phyloP scores from a whole-genome alignment of 1,140 invertebrate genomes.

The Drosophila busckii region DNA sequence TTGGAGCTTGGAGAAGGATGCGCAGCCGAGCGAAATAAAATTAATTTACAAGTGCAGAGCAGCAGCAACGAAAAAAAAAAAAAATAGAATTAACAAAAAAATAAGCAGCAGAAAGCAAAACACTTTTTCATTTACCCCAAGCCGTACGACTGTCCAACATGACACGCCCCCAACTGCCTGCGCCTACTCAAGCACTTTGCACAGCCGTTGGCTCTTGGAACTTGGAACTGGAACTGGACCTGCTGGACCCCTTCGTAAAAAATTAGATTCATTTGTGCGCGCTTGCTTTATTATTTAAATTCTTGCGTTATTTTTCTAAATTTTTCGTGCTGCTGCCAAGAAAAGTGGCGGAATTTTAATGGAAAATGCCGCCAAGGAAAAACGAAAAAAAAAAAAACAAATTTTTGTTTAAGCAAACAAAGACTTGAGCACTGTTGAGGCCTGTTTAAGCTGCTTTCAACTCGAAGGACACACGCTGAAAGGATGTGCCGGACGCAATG shows the following conservation, averaged over 20 bases:
- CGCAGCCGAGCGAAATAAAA: slow-evolving; percentile 51
- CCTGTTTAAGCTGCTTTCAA: slow-evolving; percentile 68
- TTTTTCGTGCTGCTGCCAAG: slow-evolving; percentile 46
- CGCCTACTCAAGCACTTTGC: slow-evolving; percentile 26
- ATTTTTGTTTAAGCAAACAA: slow-evolving; percentile 64
- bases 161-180: neutral
- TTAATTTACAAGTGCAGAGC: slow-evolving; percentile 59
- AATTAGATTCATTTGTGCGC: slow-evolving; percentile 77
- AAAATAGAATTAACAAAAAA: slow-evolving; percentile 72
- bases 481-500: slow-evolving; percentile 61
- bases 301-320: slow-evolving; percentile 73
- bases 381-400: slow-evolving; percentile 29
- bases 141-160: neutral
- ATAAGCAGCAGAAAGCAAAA: slow-evolving; percentile 56
- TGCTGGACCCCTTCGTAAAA: slow-evolving; percentile 60
- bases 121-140: slow-evolving; percentile 62
- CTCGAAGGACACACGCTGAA: slow-evolving; percentile 65
- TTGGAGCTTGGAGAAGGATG: slow-evolving; percentile 18
- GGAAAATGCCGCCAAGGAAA: slow-evolving; percentile 69
- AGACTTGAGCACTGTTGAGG: slow-evolving; percentile 53
- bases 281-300: slow-evolving; percentile 77
- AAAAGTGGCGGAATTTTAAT: slow-evolving; percentile 75
- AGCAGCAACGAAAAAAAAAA: slow-evolving; percentile 43
- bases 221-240: slow-evolving; percentile 1
- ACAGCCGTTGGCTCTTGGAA: slow-evolving; percentile 12